Base-by-base conservation (phyloP, 1,140 invertebrate genomes). In the Leucophenga varia region DNA sequence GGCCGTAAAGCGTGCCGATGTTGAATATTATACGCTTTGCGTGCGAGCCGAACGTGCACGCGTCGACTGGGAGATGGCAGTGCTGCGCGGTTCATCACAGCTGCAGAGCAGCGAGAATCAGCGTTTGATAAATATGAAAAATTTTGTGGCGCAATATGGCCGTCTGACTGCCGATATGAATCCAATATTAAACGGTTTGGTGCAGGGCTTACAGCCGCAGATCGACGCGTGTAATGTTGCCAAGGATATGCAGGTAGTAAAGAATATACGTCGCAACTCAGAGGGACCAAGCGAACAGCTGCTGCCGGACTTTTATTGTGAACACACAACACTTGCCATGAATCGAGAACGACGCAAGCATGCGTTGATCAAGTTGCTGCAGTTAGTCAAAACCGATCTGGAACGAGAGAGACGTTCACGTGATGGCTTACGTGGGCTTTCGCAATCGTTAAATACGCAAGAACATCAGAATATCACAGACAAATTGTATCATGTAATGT, bases 391-490 rank as follows among this genome's bases (percentile, higher is more conserved):
- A 54, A 86, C 88, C 58, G 92, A 94, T 69, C 80, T 93, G 51
- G 91, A 94, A 48, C 76, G 90, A 10, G 92, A 95, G 68, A 80
- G 87, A 47, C 86, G 91, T 61, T 91, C 90, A 0, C 86, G 90
- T 50, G 86, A 90, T 52, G 91, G 90, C 0, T 79, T 97, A 5
- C 90, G 95, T 67, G 94, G 92, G 48, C 78, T 97, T 3, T 89
- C 93, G 1, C 85, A 90, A 68, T 92, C 93, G n/a, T 88, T 97
- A 44, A 91, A 89, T 16, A 85, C 86, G 22, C 88, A 93, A 60
- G 93, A 95, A 64, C 90, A 95, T 55, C 91, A 95, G 64, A 95
- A 93, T 60, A 89, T 95, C 8, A 86, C 84, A 35, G 92, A 96
- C 53, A 95, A 94, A 78, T 74, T 96, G 1, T 89, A 91, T 65